Evolutionary conservation across 2,113 vertebrate genomes (phyloP).

Genomic region (Oriolus oriolus): DNA sequence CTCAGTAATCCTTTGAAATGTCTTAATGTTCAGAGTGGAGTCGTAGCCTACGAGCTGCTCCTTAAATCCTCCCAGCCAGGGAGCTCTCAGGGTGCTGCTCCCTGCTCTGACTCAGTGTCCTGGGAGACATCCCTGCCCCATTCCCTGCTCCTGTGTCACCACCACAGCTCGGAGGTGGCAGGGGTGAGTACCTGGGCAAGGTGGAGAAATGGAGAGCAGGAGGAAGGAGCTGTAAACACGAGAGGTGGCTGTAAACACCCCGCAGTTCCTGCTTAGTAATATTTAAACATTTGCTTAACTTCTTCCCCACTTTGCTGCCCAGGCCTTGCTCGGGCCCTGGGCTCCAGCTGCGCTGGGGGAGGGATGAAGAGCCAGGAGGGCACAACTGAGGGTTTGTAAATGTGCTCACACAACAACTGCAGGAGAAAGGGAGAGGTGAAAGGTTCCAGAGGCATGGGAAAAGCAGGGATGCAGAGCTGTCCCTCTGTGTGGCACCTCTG

Average conservation of each 20-base stretch:
- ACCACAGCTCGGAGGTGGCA: background rate
- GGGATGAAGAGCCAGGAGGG: background rate
- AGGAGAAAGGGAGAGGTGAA: background rate
- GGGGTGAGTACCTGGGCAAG: background rate
- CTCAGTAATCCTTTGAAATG: background rate
- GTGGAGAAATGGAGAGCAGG: background rate
- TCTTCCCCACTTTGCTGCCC: background rate
- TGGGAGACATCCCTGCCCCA: background rate
- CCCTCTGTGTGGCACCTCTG: background rate
- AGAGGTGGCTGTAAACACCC: background rate
- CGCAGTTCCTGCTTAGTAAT: background rate
- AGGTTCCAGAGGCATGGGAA: background rate
- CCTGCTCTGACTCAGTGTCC: background rate
- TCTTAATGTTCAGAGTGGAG: background rate
- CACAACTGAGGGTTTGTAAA: background rate
- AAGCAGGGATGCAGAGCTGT: background rate
- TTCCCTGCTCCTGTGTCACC: background rate
- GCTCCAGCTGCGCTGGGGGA: background rate
- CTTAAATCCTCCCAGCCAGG: background rate
- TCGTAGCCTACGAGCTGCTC: background rate
- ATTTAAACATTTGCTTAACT: slow-evolving; percentile 26
- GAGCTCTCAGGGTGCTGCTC: background rate
- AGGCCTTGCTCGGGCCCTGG: accelerated
- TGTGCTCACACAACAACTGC: background rate
- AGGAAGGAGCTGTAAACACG: background rate